Base-by-base conservation (phyloP, 1,140 invertebrate genomes). In the Drosophila tristis region DNA sequence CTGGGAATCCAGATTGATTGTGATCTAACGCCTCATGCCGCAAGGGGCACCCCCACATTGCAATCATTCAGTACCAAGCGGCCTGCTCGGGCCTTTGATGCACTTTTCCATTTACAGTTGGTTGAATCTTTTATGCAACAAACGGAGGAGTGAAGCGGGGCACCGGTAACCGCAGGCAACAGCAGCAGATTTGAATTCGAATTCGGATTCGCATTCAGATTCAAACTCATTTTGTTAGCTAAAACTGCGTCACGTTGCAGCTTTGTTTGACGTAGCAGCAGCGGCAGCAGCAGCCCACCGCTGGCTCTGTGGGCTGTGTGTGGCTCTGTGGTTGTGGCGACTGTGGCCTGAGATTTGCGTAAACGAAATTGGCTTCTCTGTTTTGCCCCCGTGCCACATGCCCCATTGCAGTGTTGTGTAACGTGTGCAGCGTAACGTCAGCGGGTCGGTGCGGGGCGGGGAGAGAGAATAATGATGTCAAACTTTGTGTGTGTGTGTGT, bases 171-270 rank as follows among this genome's bases (percentile, higher is more conserved):
- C 71, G 55, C 70, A 65, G 43, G 43, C 44, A 61, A 48, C 57
- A 67, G 45, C 74, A 64, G 35, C 35, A 39, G 35, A 39, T 39
- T 39, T 39, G 35, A 39, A 39, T 39, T 39, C 35, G 35, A 39
- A 39, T n/a, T 48, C 60, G 48, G 16, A 57, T 11, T 20, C 23
- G 59, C 55, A 53, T 11, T 11, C 3, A 35, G 9, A 11, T 35
- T 35, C 31, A 4, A 75, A 57, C 80, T 77, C 75, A 59, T 76
- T 84, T 79, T 84, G 62, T 84, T 84, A 72, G 81, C 76, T 72
- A 68, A 66, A 86, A 78, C 81, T 87, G 82, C 81, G 82, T 86
- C 81, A 86, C 81, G 82, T 86, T 86, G 81, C 82, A 86, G 67
- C 58, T 74, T 39, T 39, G 35, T 39, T 70, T 60, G 66, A 70